Evolutionary conservation across 2,888 invertebrate genomes (phyloP).

Genomic region (Belgica antarctica): DNA sequence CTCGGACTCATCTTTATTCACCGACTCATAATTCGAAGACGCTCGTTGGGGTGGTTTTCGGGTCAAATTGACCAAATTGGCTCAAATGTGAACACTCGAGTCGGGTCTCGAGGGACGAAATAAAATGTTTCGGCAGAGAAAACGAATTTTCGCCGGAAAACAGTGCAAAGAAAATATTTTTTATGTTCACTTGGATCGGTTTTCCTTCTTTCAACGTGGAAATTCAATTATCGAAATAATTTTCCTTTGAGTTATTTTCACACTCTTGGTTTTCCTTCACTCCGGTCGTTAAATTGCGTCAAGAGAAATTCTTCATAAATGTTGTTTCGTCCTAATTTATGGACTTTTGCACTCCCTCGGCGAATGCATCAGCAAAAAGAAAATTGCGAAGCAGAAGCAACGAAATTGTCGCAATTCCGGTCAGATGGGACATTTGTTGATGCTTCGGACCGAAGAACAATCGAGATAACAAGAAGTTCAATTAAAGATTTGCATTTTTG

Average conservation of each 20-base stretch:
- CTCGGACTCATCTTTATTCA: constrained; percentile 23
- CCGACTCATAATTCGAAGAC: neutral
- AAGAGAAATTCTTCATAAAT: neutral
- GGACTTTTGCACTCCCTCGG: neutral
- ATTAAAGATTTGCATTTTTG: constrained; percentile 36
- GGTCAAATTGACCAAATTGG: constrained; percentile 44
- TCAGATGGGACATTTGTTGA: constrained; percentile 8
- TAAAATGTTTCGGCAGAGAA: constrained; percentile 37
- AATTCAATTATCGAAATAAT: constrained; percentile 39
- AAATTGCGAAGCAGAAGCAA: neutral
- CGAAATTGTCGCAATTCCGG: neutral
- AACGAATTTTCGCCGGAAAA: neutral
- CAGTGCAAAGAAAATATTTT: neutral
- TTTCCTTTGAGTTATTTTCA: constrained; percentile 40
- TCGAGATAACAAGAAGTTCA: constrained; percentile 2
- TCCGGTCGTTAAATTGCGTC: neutral
- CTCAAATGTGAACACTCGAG: constrained; percentile 21
- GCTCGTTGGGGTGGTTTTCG: neutral
- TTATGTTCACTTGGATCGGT: neutral
- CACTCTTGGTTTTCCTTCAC: constrained; percentile 26
- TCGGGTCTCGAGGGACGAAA: constrained; percentile 34
- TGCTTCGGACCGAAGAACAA: neutral
- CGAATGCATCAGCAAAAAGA: constrained; percentile 3
- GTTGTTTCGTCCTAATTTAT: neutral
- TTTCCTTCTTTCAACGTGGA: constrained; percentile 6